Percentiles rank a stretch among this genome's conserved stretches.
phyloP scores from a whole-genome alignment of 2,888 invertebrate genomes.

The Tridacna gigas region DNA sequence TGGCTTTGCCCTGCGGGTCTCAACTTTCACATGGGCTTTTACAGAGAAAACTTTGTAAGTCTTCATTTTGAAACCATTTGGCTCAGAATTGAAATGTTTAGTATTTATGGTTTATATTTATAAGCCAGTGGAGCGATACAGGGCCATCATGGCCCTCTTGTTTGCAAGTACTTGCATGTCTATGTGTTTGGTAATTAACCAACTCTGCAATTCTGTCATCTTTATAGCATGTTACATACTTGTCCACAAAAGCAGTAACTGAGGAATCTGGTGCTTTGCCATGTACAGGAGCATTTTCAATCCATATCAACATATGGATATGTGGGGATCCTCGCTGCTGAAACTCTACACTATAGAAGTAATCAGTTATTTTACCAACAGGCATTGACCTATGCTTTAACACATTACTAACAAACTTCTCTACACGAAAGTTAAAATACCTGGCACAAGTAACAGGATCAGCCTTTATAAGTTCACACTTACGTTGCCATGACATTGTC shows the following conservation, averaged over 20 bases:
- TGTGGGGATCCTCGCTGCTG: conserved; percentile 64
- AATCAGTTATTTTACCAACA: conserved; percentile 60
- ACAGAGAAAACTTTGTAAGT: no score
- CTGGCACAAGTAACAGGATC: no score
- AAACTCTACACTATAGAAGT: conserved; percentile 58
- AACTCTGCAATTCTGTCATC: conserved; percentile 40
- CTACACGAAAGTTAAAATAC: conserved; percentile 58
- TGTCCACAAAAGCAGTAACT: conserved; percentile 56
- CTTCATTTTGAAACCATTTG: no score
- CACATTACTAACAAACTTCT: conserved; percentile 50
- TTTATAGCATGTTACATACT: conserved; percentile 55
- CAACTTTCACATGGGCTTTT: no score
- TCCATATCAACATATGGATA: conserved; percentile 52
- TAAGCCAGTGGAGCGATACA: no score
- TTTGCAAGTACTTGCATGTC: conserved; percentile 58
- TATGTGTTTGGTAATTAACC: conserved; percentile 51
- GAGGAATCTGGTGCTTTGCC: conserved; percentile 21
- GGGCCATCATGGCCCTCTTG: no score
- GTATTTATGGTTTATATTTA: no score
- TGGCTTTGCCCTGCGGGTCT: no score
- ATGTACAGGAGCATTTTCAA: conserved; percentile 51
- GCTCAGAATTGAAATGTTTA: no score
- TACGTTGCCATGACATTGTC: conserved; percentile 55
- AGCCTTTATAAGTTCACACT: conserved; percentile 57
- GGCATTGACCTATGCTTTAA: conserved; percentile 42